phyloP scores from a whole-genome alignment of 2,113 vertebrate genomes.

The Colinus virginianus region DNA sequence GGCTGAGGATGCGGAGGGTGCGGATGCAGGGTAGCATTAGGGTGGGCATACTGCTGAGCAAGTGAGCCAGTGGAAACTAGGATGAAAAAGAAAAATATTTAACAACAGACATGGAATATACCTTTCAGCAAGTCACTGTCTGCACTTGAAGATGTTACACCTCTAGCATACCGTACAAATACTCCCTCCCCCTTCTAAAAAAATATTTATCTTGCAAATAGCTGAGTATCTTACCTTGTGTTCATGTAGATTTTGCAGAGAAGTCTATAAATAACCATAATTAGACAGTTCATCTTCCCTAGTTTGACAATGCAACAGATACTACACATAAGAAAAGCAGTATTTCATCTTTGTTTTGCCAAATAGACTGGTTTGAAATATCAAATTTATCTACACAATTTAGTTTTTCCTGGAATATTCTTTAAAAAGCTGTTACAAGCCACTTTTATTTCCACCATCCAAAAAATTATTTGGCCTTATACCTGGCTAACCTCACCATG shows the following conservation, averaged over 20 bases:
- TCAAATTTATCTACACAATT: slow-evolving; percentile 39
- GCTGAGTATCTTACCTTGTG: slow-evolving; percentile 67
- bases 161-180: background rate
- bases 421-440: slow-evolving; percentile 47
- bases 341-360: slow-evolving; percentile 42
- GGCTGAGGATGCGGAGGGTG: slow-evolving; percentile 95
- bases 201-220: slow-evolving; percentile 53
- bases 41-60: slow-evolving; percentile 95
- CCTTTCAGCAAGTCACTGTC: background rate
- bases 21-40: slow-evolving; percentile 90
- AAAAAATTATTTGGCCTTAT: slow-evolving; percentile 69
- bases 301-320: slow-evolving; percentile 53
- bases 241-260: slow-evolving; percentile 65
- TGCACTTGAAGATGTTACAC: background rate
- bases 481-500: slow-evolving; percentile 79
- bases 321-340: slow-evolving; percentile 37
- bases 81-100: slow-evolving; percentile 60
- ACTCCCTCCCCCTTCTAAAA: slow-evolving; percentile 55
- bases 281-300: slow-evolving; percentile 71
- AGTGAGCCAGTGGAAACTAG: slow-evolving; percentile 94
- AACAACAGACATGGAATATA: background rate
- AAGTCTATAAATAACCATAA: slow-evolving; percentile 72
- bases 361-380: slow-evolving; percentile 37
- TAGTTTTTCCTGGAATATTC: slow-evolving; percentile 32
- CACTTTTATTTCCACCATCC: slow-evolving; percentile 76